Conservation (phyloP, 2,888 invertebrate genomes). For the Pardosa pseudoannulata region DNA sequence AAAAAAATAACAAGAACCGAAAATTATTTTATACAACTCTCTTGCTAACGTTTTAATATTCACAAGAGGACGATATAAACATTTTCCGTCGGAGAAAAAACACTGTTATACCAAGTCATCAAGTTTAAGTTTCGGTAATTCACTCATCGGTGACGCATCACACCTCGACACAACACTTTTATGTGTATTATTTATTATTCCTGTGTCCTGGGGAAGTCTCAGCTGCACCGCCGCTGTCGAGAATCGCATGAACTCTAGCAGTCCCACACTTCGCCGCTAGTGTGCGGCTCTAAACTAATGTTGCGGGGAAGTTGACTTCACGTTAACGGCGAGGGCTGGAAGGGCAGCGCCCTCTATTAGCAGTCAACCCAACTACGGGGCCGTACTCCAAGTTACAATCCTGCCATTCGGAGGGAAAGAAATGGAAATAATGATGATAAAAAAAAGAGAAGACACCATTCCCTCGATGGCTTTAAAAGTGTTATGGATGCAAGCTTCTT, state of each 20-base stretch:
- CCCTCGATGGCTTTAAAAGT: too few relatives aligned
- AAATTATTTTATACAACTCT: neutral
- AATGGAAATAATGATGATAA: too few relatives aligned
- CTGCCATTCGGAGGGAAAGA: neutral
- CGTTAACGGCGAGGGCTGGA: conserved; percentile 36
- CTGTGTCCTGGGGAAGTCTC: conserved; percentile 28
- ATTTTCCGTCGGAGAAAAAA: neutral
- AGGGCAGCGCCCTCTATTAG: conserved; percentile 61
- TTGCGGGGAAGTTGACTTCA: conserved; percentile 72
- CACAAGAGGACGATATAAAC: neutral
- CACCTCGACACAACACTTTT: neutral
- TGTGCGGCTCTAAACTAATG: conserved; percentile 62
- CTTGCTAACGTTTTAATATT: neutral
- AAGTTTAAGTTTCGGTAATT: conserved; percentile 27
- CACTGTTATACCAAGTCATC: neutral
- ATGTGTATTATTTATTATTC: conserved; percentile 27
- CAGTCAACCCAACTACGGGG: conserved; percentile 3
- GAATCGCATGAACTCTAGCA: conserved; percentile 39
- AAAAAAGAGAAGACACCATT: too few relatives aligned
- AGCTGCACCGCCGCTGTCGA: conserved; percentile 23
- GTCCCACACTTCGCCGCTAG: conserved; percentile 39
- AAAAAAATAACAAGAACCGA: too few relatives aligned
- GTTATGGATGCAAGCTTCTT: too few relatives aligned
- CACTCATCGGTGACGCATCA: conserved; percentile 27
- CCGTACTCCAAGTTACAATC: neutral